Base-by-base conservation (phyloP, 2,113 vertebrate genomes). In the Phaethon lepturus region DNA sequence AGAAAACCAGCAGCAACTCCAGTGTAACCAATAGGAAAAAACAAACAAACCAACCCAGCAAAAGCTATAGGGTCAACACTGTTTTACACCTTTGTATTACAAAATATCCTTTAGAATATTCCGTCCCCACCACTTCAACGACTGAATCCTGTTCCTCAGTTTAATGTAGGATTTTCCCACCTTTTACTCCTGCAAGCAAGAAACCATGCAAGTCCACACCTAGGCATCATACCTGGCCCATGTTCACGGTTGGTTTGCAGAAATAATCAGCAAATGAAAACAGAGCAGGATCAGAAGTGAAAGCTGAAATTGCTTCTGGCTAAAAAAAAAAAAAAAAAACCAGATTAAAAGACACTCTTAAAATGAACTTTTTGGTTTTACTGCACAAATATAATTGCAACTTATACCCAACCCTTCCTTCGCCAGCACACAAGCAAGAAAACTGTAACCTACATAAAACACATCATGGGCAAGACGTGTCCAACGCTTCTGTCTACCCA, bases 211-310 rank as follows among this genome's bases (percentile, higher is more conserved):
- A 58, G 11, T 28, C 19, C 52, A n/a, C 7, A 26, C 7, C 31
- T 19, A 31, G 40, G 38, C 24, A 13, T 33, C 89, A 38, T 97
- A 98, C 98, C 98, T 99, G 98, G 68, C 99, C 99, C 97, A 99
- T 98, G 92, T 98, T 98, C 42, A 98, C 98, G 35, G 98, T 97
- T 1, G 98, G 98, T 97, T 99, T 99, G 97, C 99, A 99, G 80
- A 99, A 99, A 95, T 99, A 99, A 87, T 99, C 99, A 0, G 99
- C 99, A 38, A 99, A 99, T 38, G 99, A 99, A 79, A 99, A 98
- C 96, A 99, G 97, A 45, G 99, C 99, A 3, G 99, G 98, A 76
- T 99, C 99, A 2, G 99, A 99, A 78, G 99, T 99, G 93, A 99
- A 99, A 9, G 99, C 99, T 4, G 99, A 99, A 98, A 99, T 99